These are phyloP conservation scores for Zootoca vivipara DNA, from an alignment of 2,113 vertebrate genomes.

Conservation along the genomic window DNA sequence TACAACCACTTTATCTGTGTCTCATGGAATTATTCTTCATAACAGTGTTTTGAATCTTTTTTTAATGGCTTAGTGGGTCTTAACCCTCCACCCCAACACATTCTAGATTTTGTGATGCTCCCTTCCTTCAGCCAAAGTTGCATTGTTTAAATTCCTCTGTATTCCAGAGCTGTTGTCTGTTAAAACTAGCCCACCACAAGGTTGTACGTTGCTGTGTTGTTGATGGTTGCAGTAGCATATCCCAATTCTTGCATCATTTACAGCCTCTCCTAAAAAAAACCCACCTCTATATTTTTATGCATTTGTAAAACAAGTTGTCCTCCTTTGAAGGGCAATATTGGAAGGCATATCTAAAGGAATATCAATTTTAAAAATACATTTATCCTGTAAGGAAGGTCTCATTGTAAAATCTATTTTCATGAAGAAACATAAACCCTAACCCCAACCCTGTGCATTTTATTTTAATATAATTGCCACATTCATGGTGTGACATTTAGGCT, in stretches of 20 bases:
- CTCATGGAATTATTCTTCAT: constrained; percentile 3
- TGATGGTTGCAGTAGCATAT: neutral
- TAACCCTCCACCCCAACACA: neutral
- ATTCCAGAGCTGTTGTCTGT: constrained; percentile 8
- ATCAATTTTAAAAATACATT: constrained; percentile 39
- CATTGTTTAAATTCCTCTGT: neutral
- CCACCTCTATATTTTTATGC: constrained; percentile 67
- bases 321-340: constrained; percentile 53
- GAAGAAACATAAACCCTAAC: constrained; percentile 12
- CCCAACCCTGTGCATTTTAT: constrained; percentile 13
- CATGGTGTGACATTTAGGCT: constrained; percentile 37
- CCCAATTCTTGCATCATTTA: neutral
- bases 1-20: neutral
- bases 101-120: constrained; percentile 12
- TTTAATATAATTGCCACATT: constrained; percentile 43
- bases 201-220: neutral
- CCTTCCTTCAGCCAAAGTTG: constrained; percentile 33
- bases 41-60: neutral
- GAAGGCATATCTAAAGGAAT: constrained; percentile 47
- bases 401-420: constrained; percentile 56
- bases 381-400: constrained; percentile 24
- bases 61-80: no score
- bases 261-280: constrained; percentile 30
- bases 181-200: neutral
- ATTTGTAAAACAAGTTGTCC: constrained; percentile 58